A percentile compares a stretch with the other conserved stretches of the same genome.
Conservation (phyloP, 2,888 invertebrate species). For the Netelia inedita region DNA sequence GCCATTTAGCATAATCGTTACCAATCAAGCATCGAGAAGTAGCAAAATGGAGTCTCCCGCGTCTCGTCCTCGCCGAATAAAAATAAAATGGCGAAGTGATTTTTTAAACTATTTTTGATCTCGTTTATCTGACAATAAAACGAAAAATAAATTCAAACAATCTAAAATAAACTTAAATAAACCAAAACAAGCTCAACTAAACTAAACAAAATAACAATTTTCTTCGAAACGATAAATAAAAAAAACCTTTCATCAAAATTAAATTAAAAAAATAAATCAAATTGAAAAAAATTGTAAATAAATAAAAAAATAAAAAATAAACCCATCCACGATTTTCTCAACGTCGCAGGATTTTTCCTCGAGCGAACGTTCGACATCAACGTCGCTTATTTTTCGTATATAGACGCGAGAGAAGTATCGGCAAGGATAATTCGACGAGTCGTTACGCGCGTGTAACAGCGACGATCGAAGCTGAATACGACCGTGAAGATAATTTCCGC, state of each 20-base stretch:
- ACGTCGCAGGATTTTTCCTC: slow-evolving; percentile 31
- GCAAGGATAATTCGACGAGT: slow-evolving; percentile 11
- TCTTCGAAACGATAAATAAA: no score
- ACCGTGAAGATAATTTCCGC: slow-evolving; percentile 57
- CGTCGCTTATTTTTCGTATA: neutral
- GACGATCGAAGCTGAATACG: slow-evolving; percentile 24
- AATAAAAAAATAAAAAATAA: neutral
- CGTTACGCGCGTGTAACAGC: slow-evolving; percentile 20
- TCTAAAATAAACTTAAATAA: no score
- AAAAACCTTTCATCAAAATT: no score
- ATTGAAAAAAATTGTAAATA: neutral
- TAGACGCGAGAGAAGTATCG: neutral
- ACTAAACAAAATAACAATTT: neutral
- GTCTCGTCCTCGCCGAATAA: no score
- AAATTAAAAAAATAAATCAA: neutral
- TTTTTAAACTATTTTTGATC: neutral
- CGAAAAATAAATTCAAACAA: no score
- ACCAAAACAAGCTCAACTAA: no score
- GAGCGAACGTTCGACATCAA: neutral
- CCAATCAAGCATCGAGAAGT: neutral
- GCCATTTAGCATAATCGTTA: neutral
- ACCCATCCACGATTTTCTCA: slow-evolving; percentile 6
- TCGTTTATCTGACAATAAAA: neutral
- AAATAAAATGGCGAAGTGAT: neutral
- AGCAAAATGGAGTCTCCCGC: neutral